Base-by-base conservation (phyloP, 2,113 vertebrate species). In the Progne subis region DNA sequence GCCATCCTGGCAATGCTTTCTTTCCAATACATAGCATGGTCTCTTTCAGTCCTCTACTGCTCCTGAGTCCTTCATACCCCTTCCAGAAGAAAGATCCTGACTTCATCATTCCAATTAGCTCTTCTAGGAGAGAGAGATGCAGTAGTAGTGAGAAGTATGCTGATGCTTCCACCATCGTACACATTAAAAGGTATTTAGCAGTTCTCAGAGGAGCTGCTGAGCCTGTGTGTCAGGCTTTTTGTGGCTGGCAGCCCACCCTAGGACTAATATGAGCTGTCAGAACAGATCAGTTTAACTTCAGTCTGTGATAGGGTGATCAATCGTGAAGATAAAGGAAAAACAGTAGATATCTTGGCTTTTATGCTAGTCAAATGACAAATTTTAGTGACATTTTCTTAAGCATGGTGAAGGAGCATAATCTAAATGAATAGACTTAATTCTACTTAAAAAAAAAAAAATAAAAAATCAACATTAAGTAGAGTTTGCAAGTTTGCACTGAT, bases 261-360 rank as follows among this genome's bases (percentile, higher is more conserved):
- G 44, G 39, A 68, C 64, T 93, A 79, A 89, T 72, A 70, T 23
- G 78, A 94, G 75, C 70, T 95, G 90, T 76, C 94, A 95, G 78
- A 96, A 82, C 53, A 68, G 39, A 90, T 95, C 84, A 53, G 53
- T 85, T 87, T 64, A 64, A 85, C 39, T 92, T 91, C 46, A 87
- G 49, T 52, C 61, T 71, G 14, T 3, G 23, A 82, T 28, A 59
- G 44, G 39, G 46, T 52, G 19, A 91, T 94, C 90, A 87, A 24
- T 91, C 78, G 72, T 69, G 81, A 94, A 82, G 53, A 79, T n/a
- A 76, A 47, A 87, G 67, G 70, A 82, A 81, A 86, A 95, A 43
- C 12, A 85, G 61, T 60, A 43, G 65, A 19, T 78, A 91, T 43
- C 84, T 70, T 94, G 68, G 50, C 83, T 94, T 96, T 85, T 76